Percentiles rank a stretch among this genome's conserved stretches.
phyloP scores from a whole-genome alignment of 2,113 vertebrate species.

The Dipodomys merriami region DNA sequence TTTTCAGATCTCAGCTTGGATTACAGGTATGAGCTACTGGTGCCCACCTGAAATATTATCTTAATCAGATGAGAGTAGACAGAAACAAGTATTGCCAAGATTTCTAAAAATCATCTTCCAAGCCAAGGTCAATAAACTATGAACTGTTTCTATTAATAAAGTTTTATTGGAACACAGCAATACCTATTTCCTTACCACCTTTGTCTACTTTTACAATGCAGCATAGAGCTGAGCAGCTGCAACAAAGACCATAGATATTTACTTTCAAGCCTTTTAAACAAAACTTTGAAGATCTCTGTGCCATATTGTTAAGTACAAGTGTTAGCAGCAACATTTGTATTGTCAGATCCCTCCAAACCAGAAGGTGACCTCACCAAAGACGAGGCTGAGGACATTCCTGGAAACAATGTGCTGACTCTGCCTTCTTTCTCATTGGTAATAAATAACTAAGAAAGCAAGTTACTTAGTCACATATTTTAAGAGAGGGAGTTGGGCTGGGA shows the following conservation, averaged over 20 bases:
- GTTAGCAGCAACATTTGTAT: neutral
- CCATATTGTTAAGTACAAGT: neutral
- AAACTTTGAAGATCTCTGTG: neutral
- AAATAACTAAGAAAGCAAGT: conserved; percentile 37
- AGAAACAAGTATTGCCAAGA: neutral
- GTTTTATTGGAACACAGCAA: conserved; percentile 42
- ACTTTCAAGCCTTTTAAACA: neutral
- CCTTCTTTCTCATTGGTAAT: neutral
- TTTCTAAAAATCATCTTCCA: conserved; percentile 2
- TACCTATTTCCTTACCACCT: neutral
- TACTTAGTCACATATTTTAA: conserved; percentile 40
- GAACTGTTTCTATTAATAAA: conserved; percentile 55
- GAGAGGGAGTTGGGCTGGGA: too few species aligned
- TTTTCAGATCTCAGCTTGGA: too few species aligned
- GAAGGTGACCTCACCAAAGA: neutral
- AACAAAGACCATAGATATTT: neutral
- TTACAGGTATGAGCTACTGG: too few species aligned
- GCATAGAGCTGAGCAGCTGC: neutral
- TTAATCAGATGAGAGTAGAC: conserved; percentile 29
- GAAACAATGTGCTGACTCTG: neutral
- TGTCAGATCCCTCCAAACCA: neutral
- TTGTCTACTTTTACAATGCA: neutral
- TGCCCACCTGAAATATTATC: neutral
- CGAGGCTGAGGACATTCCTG: neutral
- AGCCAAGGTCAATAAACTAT: neutral